These are phyloP conservation scores for Diorhabda elongata DNA, from an alignment of 1,140 invertebrate genomes.

Conservation along the genomic window DNA sequence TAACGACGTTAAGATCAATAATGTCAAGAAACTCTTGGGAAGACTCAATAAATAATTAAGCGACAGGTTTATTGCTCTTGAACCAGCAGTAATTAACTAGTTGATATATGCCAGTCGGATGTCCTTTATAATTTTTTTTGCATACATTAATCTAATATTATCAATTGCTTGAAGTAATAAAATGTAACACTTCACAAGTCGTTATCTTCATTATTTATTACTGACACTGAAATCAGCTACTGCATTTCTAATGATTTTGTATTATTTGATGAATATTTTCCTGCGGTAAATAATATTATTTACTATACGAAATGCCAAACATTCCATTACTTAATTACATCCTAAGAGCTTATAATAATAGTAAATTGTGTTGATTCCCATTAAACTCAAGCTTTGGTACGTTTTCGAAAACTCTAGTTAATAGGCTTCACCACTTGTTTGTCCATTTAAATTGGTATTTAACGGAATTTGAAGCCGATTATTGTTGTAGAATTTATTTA, in stretches of 20 bases:
- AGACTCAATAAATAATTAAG: not conserved
- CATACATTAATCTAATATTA: constrained; percentile 4
- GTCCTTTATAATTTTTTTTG: constrained; percentile 5
- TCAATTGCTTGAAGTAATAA: not conserved
- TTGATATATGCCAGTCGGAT: constrained; percentile 13
- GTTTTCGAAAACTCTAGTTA: no score
- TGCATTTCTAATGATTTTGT: not conserved
- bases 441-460: no score
- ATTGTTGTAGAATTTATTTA: no score
- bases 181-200: not conserved
- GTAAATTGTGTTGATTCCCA: no score
- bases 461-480: no score
- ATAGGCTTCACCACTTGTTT: no score
- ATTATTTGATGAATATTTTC: no score
- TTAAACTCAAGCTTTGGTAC: no score
- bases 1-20: not conserved
- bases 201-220: constrained; percentile 1
- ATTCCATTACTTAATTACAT: no score
- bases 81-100: constrained; percentile 11
- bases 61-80: constrained; percentile 14
- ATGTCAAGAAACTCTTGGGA: not conserved
- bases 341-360: no score
- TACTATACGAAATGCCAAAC: no score
- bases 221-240: not conserved
- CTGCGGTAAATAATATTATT: no score